phyloP scores from a whole-genome alignment of 2,113 vertebrate species.

The Bothrops jararaca region DNA sequence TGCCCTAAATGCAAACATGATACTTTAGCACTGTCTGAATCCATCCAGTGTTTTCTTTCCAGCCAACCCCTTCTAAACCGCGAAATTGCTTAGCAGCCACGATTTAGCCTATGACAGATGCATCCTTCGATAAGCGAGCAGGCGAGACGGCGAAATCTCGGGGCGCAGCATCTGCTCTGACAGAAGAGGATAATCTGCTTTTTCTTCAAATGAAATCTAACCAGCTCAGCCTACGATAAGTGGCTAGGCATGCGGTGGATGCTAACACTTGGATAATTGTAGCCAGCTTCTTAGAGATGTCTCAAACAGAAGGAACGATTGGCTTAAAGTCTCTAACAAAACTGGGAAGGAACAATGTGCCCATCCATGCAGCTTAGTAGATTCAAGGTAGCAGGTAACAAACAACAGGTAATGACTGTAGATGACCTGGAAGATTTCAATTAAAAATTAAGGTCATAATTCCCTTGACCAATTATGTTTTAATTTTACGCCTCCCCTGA shows the following conservation, averaged over 20 bases:
- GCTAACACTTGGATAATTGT: rapidly evolving
- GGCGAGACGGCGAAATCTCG: background rate
- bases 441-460: background rate
- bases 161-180: background rate
- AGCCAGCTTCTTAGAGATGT: background rate
- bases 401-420: background rate
- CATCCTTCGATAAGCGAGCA: background rate
- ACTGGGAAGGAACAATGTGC: rapidly evolving
- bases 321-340: background rate
- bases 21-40: background rate
- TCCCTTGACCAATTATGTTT: background rate
- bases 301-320: background rate
- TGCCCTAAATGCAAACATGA: background rate
- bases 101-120: background rate
- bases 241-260: rapidly evolving
- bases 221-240: background rate
- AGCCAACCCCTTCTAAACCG: background rate
- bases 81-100: background rate
- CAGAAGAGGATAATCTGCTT: background rate
- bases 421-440: background rate
- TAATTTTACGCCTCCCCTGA: background rate
- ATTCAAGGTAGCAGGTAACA: background rate
- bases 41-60: too few relatives aligned
- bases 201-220: background rate
- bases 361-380: background rate